phyloP scores from a whole-genome alignment of 2,797 vertebrate genomes.

The Rhinatrema bivittatum region DNA sequence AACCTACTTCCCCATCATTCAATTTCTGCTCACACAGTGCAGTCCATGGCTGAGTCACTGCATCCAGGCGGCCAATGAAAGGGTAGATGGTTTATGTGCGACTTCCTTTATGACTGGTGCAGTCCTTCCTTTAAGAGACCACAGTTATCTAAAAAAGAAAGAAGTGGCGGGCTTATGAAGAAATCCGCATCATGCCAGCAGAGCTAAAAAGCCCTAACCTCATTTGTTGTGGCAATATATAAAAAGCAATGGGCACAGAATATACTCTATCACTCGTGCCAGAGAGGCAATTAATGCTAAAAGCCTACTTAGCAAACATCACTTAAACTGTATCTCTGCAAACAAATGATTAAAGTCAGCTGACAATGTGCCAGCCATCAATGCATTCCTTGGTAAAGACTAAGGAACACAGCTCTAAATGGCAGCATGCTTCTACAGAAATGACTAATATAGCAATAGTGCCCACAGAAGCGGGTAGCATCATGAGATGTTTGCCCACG shows the following conservation, averaged over 20 bases:
- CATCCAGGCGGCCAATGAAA: conserved; percentile 40
- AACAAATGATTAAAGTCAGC: conserved; percentile 18
- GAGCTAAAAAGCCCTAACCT: conserved; percentile 5
- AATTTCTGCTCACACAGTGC: conserved; percentile 23
- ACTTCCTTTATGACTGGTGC: conserved; percentile 34
- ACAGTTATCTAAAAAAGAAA: conserved; percentile 46
- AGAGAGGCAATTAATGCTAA: conserved; percentile 21
- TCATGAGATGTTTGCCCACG: no score
- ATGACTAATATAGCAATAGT: no score
- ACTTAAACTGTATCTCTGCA: conserved; percentile 15
- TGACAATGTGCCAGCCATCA: conserved; percentile 5
- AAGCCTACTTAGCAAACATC: conserved; percentile 18
- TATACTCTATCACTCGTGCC: background rate
- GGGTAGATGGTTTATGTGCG: background rate
- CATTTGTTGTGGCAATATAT: conserved; percentile 12
- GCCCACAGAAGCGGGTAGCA: no score
- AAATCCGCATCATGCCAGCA: conserved; percentile 15
- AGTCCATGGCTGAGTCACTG: conserved; percentile 32
- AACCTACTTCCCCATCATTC: conserved; percentile 33
- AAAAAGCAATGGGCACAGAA: background rate
- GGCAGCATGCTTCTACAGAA: no score
- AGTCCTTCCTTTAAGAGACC: conserved; percentile 17
- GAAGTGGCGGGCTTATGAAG: conserved; percentile 13
- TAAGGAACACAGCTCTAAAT: no score
- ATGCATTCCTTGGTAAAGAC: background rate